These are phyloP conservation scores for Abscondita cerata DNA, from an alignment of 2,888 invertebrate genomes.

Conservation along the genomic window DNA sequence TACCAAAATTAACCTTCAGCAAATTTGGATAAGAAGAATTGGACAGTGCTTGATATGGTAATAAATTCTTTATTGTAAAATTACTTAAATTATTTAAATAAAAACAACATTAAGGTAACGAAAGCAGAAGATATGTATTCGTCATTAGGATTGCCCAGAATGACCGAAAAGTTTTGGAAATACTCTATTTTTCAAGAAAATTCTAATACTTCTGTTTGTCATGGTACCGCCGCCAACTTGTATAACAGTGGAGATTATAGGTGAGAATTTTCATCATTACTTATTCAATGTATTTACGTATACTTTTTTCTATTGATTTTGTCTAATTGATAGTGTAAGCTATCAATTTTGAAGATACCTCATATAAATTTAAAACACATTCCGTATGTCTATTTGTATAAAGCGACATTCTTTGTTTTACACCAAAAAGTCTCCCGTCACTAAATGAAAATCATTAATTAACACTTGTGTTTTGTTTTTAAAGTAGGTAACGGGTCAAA, in stretches of 20 bases:
- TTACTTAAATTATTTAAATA: background rate
- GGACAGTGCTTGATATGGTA: slow-evolving; percentile 68
- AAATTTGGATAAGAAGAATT: slow-evolving; percentile 62
- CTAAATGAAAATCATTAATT: too few species aligned
- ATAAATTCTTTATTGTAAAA: slow-evolving; percentile 4
- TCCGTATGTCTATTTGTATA: too few species aligned
- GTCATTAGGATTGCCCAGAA: slow-evolving; percentile 68
- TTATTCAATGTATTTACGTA: too few species aligned
- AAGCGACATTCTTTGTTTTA: too few species aligned
- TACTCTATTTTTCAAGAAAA: slow-evolving; percentile 62
- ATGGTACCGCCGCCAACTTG: slow-evolving; percentile 78
- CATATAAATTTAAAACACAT: too few species aligned
- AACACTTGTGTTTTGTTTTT: too few species aligned
- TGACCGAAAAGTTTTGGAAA: slow-evolving; percentile 70
- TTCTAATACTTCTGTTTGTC: slow-evolving; percentile 63
- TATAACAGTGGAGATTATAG: slow-evolving; percentile 70
- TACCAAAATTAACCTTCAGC: slow-evolving; percentile 60
- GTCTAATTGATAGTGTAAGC: too few species aligned
- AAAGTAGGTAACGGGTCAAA: too few species aligned
- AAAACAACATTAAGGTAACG: slow-evolving; percentile 54
- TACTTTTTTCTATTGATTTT: too few species aligned
- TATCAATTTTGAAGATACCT: too few species aligned
- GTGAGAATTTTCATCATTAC: slow-evolving; percentile 60
- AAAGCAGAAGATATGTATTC: slow-evolving; percentile 72
- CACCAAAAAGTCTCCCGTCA: too few species aligned